A percentile compares a stretch with the other conserved stretches of the same genome.
Conservation (phyloP, 1,140 invertebrate genomes). For the Scaptomyza hsui region DNA sequence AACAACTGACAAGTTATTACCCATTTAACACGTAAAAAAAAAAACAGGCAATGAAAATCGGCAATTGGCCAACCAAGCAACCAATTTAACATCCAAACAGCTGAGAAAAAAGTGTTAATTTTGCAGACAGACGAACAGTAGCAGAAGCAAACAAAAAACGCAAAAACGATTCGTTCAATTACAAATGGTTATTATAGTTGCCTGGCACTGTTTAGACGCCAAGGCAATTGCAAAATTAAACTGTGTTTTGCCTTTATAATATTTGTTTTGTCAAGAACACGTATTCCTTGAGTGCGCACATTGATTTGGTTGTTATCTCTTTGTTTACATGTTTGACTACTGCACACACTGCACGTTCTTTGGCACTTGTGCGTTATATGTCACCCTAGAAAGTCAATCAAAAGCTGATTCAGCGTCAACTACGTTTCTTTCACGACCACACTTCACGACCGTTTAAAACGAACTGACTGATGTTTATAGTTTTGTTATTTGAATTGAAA, state of each 20-base stretch:
- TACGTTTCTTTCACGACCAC: not conserved
- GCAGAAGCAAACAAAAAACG: slow-evolving; percentile 27
- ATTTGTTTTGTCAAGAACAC: slow-evolving; percentile 2
- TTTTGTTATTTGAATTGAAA: slow-evolving; percentile 25
- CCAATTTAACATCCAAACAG: slow-evolving; percentile 16
- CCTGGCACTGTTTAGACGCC: slow-evolving; percentile 24
- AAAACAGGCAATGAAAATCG: slow-evolving; percentile 19
- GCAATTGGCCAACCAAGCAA: slow-evolving; percentile 37
- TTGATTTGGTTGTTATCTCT: slow-evolving; percentile 22
- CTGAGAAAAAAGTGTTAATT: slow-evolving; percentile 66
- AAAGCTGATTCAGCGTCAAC: not conserved
- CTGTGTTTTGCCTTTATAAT: not conserved
- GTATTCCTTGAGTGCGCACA: not conserved
- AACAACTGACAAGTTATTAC: slow-evolving; percentile 20
- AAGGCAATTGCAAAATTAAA: slow-evolving; percentile 33
- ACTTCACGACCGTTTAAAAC: slow-evolving; percentile 38
- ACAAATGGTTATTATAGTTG: slow-evolving; percentile 21
- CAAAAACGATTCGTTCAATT: slow-evolving; percentile 22
- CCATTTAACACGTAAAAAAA: not conserved
- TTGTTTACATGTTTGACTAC: slow-evolving; percentile 30
- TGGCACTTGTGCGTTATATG: not conserved
- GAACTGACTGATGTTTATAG: slow-evolving; percentile 42
- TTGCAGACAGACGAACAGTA: slow-evolving; percentile 35
- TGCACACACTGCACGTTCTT: slow-evolving; percentile 17
- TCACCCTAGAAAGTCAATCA: slow-evolving; percentile 7